A percentile compares a stretch with the other conserved stretches of the same genome.
phyloP scores from a whole-genome alignment of 2,113 vertebrate species.

The Campylomormyrus numenius region DNA sequence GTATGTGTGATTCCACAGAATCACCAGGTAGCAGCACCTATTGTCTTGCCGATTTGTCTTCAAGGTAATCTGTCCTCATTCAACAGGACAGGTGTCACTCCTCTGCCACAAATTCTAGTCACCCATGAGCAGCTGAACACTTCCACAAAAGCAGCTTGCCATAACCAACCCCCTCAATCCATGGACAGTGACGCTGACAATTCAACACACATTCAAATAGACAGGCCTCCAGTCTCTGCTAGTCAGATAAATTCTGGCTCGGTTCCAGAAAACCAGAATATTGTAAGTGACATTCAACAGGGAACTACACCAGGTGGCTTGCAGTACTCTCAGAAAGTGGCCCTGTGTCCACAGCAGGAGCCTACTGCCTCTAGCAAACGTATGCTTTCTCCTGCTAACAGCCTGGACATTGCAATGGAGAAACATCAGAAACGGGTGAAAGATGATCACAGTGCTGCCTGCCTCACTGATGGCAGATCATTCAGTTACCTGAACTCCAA shows the following conservation, averaged over 20 bases:
- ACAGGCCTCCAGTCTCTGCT: slow-evolving; percentile 49
- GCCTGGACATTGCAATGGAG: slow-evolving; percentile 97
- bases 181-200: slow-evolving; percentile 53
- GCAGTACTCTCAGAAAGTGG: slow-evolving; percentile 67
- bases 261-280: slow-evolving; percentile 40
- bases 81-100: slow-evolving; percentile 56
- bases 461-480: slow-evolving; percentile 63
- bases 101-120: slow-evolving; percentile 85
- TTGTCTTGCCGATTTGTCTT: slow-evolving; percentile 60
- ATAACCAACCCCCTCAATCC: slow-evolving; percentile 46
- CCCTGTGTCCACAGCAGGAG: slow-evolving; percentile 84
- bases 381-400: slow-evolving; percentile 96
- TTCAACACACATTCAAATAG: slow-evolving; percentile 59
- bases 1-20: slow-evolving; percentile 52
- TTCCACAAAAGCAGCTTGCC: slow-evolving; percentile 50
- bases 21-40: slow-evolving; percentile 55
- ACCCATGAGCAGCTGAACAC: slow-evolving; percentile 78
- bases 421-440: slow-evolving; percentile 95
- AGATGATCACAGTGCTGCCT: slow-evolving; percentile 84
- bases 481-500: slow-evolving; percentile 62
- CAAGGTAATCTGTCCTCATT: slow-evolving; percentile 62
- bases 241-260: slow-evolving; percentile 42
- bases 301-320: slow-evolving; percentile 52
- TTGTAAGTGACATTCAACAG: slow-evolving; percentile 45
- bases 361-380: slow-evolving; percentile 87